Evolutionary conservation across 2,888 invertebrate species (phyloP).

Genomic region (Thecocarcelia acutangulata): DNA sequence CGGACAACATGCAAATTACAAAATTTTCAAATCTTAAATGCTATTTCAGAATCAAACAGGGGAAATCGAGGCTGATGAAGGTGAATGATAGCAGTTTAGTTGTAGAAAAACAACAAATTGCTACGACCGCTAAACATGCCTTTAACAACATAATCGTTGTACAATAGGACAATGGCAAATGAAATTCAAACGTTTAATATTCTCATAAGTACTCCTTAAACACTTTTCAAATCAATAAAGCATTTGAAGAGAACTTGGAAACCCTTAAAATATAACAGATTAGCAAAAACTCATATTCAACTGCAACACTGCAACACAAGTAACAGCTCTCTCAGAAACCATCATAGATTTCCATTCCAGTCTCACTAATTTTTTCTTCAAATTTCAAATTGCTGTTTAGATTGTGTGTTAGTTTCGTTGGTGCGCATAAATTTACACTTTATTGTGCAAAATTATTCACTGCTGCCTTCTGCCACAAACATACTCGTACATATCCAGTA

Average conservation of each 20-base stretch:
- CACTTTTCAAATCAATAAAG: too few relatives aligned
- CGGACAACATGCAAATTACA: too few relatives aligned
- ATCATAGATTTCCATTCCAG: conserved; percentile 35
- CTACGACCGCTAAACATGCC: too few relatives aligned
- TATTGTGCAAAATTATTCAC: conserved; percentile 66
- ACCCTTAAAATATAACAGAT: conserved; percentile 54
- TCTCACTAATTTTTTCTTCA: conserved; percentile 7
- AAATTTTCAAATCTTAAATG: too few relatives aligned
- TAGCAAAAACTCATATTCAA: conserved; percentile 49
- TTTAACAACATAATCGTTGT: too few relatives aligned
- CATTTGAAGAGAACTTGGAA: neutral
- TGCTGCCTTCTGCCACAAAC: conserved; percentile 57
- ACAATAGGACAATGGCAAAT: too few relatives aligned
- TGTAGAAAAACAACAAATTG: too few relatives aligned
- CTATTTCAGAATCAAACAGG: too few relatives aligned
- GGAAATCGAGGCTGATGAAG: too few relatives aligned
- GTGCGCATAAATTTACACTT: conserved; percentile 68
- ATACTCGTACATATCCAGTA: conserved; percentile 46
- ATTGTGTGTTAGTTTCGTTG: conserved; percentile 28
- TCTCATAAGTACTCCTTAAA: too few relatives aligned
- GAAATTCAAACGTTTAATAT: too few relatives aligned
- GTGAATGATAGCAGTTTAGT: too few relatives aligned
- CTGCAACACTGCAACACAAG: conserved; percentile 56
- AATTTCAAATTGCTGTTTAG: conserved; percentile 31
- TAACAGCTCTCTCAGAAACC: conserved; percentile 23